Evolutionary conservation across 1,140 invertebrate species (phyloP), one percentile per base, ranked within the genome.

Genomic region (Bombus superbus): DNA sequence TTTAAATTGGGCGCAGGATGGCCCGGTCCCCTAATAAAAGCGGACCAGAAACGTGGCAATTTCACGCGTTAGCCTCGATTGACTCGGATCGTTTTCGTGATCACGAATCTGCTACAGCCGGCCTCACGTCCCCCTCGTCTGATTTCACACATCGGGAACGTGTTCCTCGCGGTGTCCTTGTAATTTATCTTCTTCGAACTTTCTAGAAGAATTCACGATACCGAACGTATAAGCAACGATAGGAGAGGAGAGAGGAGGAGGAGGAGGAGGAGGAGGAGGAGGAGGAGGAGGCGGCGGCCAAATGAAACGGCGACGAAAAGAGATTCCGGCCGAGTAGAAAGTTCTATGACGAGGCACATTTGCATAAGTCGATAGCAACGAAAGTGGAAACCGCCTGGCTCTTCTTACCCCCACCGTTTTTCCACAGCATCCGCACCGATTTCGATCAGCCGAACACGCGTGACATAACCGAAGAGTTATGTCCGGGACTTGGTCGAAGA

Each of bases 111-210:
- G 66, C 83, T 80, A 69, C 62, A 80, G 62, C 83, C 47, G 44
- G 78, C 42, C 72, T n/a, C 53, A 59, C 79, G 77, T 72, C 78
- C 74, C 74, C 73, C 35, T 53, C n/a, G 62, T 53, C 73, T 75
- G 88, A 89, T 69, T 59, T 88, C 83, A 88, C 79, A 82, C 74
- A n/a, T 86, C 64, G 85, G 42, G 79, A 88, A 88, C 69, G 83
- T 80, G 79, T 78, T 38, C 32, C 32, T 32, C 62, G 22, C 25
- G n/a, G 47, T 79, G 84, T 83, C 59, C 47, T 79, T 83, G 68
- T 79, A 59, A 42, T 82, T 86, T 86, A 88, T 73, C 86, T 40
- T 86, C 59, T 74, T 78, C 79, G 86, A 86, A 73, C 78, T 81
- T 78, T 86, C 80, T 73, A 89, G 78, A 83, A 66, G 42, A 89